Conservation (phyloP, 2,888 invertebrate genomes). For the Pandemis corylana region DNA sequence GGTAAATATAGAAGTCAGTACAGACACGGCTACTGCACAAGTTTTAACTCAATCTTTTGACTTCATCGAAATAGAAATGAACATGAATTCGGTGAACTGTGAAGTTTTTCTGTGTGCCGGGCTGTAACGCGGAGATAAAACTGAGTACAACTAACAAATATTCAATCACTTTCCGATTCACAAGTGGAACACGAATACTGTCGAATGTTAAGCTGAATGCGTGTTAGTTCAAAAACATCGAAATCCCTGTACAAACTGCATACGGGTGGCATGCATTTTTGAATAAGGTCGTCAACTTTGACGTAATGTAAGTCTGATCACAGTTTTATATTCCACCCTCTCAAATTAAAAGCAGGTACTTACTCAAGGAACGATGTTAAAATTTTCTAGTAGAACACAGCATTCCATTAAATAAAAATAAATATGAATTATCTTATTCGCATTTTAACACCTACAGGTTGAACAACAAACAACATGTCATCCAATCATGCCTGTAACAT, state of each 20-base stretch:
- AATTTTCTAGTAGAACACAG: no score
- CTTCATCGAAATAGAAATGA: neutral
- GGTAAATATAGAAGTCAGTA: neutral
- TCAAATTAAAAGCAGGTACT: no score
- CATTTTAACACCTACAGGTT: no score
- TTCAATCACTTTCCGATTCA: conserved; percentile 14
- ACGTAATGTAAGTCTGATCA: no score
- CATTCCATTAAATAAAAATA: no score
- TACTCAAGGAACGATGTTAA: no score
- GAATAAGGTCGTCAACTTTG: no score
- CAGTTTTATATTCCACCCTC: no score
- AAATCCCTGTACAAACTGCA: neutral
- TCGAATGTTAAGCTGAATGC: neutral
- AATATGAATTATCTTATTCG: no score
- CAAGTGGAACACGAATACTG: conserved; percentile 12
- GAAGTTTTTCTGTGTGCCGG: neutral
- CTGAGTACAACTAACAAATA: conserved; percentile 4
- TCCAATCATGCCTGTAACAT: no score
- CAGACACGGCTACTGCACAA: no score
- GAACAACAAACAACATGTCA: no score
- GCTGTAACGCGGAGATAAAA: conserved; percentile 4
- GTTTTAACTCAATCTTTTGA: neutral
- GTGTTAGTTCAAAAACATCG: conserved; percentile 1
- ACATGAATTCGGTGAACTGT: neutral
- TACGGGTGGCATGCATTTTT: neutral